Evolutionary conservation across 2,797 vertebrate species (phyloP), one percentile per base, ranked within the genome.

Genomic region (Tenualosa ilisha): DNA sequence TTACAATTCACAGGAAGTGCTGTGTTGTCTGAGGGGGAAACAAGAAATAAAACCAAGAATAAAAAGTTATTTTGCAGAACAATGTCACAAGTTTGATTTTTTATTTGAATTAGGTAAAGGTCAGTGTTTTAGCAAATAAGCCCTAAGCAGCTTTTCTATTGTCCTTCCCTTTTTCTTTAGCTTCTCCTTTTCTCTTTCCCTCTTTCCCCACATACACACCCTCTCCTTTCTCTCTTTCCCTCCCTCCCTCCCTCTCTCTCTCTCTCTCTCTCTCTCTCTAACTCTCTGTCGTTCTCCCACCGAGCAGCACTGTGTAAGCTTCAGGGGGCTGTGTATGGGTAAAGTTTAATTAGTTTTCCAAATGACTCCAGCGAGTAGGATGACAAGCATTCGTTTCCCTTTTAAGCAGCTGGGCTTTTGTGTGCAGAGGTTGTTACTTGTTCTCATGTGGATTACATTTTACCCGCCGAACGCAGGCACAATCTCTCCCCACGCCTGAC

Each of bases 261-360:
- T 20, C 22, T 50, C 79, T 81, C 50, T 53, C 9, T 54, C 50
- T 53, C 9, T 54, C 40, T 54, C 17, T 54, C 3, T 65, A 13
- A 13, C 49, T 68, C 81, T 82, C 43, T 37, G 17, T n/a, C 26
- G 82, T 83, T 86, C 84, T 15, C 56, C 81, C 84, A 6, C 85
- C 85, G 82, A 79, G 50, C 87, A 89, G 89, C 81, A 56, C 84
- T 83, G 43, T 68, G 65, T 83, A 79, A 84, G 85, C 90, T 92
- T 91, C 89, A 84, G 65, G 82, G 86, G 86, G 82, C 83, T 85
- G 84, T 89, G 84, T 83, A 88, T 88, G 75, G 84, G 83, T 81
- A 89, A 90, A 91, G 86, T 92, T 93, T 89, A 91, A 94, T 94
- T 92, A 91, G 90, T 91, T 94, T 93, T 89, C 84, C 86, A 91